Conservation (phyloP, 2,797 vertebrate genomes). For the Picus viridis region DNA sequence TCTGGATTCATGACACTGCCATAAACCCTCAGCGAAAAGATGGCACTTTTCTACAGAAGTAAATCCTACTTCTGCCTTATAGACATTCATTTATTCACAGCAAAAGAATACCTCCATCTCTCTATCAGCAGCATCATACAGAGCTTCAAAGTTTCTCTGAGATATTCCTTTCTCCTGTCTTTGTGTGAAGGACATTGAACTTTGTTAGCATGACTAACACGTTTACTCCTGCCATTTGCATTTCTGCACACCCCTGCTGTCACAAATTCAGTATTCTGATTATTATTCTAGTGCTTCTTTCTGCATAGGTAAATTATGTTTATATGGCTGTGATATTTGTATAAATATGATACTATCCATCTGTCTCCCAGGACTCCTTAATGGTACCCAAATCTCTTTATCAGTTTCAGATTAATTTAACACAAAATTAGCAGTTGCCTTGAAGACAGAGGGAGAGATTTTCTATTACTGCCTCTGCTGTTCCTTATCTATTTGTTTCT, state of each 20-base stretch:
- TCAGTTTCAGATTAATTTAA: not conserved
- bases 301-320: not conserved
- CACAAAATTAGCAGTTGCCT: not conserved
- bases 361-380: not conserved
- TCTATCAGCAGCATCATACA: not conserved
- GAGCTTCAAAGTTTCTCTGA: not conserved
- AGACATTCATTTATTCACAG: not conserved
- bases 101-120: not conserved
- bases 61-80: not conserved
- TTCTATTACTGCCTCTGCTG: not conserved
- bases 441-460: not conserved
- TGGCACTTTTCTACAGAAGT: not conserved
- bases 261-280: not conserved
- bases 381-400: not conserved
- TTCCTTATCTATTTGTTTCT: not conserved
- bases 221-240: not conserved
- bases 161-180: not conserved
- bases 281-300: not conserved
- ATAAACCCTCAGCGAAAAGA: not conserved
- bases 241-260: not conserved
- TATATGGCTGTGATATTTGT: not conserved
- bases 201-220: not conserved
- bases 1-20: not conserved
- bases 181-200: not conserved
- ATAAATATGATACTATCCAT: not conserved